Conservation (phyloP, 1,140 invertebrate genomes). For the Babylonia areolata region DNA sequence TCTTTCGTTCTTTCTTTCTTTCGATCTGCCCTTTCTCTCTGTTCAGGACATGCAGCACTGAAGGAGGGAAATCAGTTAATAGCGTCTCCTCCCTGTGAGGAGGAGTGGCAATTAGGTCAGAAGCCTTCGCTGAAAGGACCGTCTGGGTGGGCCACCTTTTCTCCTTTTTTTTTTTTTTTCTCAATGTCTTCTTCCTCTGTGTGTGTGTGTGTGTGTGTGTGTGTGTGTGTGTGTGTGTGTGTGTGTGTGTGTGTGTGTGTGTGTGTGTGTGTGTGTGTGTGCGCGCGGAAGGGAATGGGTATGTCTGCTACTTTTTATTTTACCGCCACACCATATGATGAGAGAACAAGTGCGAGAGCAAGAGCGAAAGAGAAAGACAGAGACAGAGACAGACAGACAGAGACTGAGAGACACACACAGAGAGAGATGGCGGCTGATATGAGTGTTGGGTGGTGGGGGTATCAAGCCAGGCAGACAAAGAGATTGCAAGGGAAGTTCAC, state of each 20-base stretch:
- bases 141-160: not conserved
- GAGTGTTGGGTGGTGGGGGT: too few relatives aligned
- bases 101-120: too few relatives aligned
- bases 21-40: not conserved
- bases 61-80: not conserved
- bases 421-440: too few relatives aligned
- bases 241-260: not conserved
- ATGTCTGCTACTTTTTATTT: not conserved
- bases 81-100: too few relatives aligned
- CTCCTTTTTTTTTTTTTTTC: not conserved
- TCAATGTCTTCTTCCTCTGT: not conserved
- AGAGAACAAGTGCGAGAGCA: not conserved
- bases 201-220: slow-evolving; percentile 21
- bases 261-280: slow-evolving; percentile 12
- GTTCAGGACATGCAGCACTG: not conserved
- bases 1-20: not conserved
- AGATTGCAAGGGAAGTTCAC: too few relatives aligned
- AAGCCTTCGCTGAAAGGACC: too few relatives aligned
- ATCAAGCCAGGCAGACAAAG: too few relatives aligned
- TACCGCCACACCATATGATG: not conserved
- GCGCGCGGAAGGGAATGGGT: not conserved
- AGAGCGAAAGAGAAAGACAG: not conserved
- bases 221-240: not conserved
- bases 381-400: not conserved
- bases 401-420: not conserved